These are phyloP conservation scores for Cacoxenus indagator DNA, from an alignment of 2,888 invertebrate genomes.

Conservation along the genomic window DNA sequence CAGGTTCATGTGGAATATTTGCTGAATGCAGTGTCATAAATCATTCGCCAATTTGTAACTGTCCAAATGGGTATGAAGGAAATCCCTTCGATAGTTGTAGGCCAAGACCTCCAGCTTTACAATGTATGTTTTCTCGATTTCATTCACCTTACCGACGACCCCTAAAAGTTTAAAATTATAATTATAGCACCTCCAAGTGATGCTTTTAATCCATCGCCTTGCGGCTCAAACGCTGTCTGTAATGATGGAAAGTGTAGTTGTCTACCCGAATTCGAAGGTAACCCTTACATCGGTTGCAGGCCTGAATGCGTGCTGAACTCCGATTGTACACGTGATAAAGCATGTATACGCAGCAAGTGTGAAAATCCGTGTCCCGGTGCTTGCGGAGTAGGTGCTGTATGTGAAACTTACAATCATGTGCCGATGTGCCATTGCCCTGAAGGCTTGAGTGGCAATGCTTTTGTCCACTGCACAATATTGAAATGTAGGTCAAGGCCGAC, in stretches of 20 bases:
- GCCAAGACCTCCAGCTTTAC: conserved; percentile 65
- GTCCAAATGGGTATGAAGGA: conserved; percentile 74
- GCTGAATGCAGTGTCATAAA: conserved; percentile 75
- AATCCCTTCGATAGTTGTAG: conserved; percentile 75
- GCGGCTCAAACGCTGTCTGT: conserved; percentile 83
- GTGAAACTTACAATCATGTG: conserved; percentile 81
- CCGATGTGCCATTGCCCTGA: conserved; percentile 80
- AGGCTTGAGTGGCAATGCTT: conserved; percentile 81
- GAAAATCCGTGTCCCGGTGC: conserved; percentile 84
- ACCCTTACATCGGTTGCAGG: conserved; percentile 79
- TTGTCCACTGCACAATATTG: conserved; percentile 75
- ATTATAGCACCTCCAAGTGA: conserved; percentile 48
- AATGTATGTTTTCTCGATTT: conserved; percentile 40
- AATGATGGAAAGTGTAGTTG: conserved; percentile 78
- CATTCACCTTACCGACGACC: neutral
- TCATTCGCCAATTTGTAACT: conserved; percentile 77
- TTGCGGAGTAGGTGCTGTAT: conserved; percentile 81
- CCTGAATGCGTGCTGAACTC: conserved; percentile 86
- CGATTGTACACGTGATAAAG: conserved; percentile 81
- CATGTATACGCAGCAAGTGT: conserved; percentile 83
- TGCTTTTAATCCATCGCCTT: conserved; percentile 81
- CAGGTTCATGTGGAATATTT: conserved; percentile 77
- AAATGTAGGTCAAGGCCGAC: conserved; percentile 71
- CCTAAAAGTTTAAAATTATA: no score
- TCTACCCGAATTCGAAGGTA: conserved; percentile 75